Evolutionary conservation across 2,888 invertebrate genomes (phyloP).

Genomic region (Tinea trinotella): DNA sequence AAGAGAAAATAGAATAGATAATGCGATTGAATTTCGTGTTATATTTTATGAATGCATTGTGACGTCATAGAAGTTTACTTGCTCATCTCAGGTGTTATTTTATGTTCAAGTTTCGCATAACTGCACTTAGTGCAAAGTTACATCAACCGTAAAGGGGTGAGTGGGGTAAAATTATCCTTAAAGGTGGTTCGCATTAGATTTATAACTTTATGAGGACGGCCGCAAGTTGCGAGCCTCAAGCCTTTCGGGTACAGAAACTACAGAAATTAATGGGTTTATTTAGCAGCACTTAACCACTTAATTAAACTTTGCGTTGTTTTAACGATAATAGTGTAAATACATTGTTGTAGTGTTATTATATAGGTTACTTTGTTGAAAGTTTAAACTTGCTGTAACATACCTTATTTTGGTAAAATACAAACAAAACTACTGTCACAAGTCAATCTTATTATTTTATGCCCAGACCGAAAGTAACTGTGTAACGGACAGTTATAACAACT

Average conservation of each 20-base stretch:
- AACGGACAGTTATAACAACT: too few species aligned
- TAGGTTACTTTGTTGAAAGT: too few species aligned
- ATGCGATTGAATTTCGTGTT: too few species aligned
- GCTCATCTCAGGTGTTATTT: constrained; percentile 16
- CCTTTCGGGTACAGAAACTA: constrained; percentile 9
- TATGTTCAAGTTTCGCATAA: constrained; percentile 12
- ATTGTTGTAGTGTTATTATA: too few species aligned
- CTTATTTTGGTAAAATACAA: too few species aligned
- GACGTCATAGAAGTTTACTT: not conserved
- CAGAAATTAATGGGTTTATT: constrained; percentile 16
- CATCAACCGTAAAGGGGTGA: constrained; percentile 10
- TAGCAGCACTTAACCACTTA: constrained; percentile 14
- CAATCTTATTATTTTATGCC: too few species aligned
- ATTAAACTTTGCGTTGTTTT: constrained; percentile 15
- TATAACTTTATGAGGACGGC: constrained; percentile 15
- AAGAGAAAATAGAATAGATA: not conserved
- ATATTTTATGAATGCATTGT: not conserved
- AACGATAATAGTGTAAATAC: constrained; percentile 4
- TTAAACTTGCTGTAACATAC: too few species aligned
- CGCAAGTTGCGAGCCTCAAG: constrained; percentile 11
- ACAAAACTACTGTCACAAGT: too few species aligned
- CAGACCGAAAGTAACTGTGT: too few species aligned
- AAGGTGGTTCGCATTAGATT: constrained; percentile 17
- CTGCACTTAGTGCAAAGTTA: constrained; percentile 18
- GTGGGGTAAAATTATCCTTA: constrained; percentile 11